Evolutionary conservation across 2,888 invertebrate genomes (phyloP).

Genomic region (Bellardia pandia): DNA sequence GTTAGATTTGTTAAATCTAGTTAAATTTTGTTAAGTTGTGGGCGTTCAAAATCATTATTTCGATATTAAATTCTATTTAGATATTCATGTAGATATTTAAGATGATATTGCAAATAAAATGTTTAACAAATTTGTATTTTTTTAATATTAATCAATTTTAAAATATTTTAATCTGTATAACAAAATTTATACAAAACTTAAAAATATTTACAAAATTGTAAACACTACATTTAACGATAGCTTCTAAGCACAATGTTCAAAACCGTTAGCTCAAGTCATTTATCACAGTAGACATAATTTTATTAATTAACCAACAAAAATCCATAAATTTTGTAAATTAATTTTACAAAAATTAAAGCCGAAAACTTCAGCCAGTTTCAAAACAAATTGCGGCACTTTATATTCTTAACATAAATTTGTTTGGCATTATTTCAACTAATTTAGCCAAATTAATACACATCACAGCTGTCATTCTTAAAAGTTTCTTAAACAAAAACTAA

Average conservation of each 20-base stretch:
- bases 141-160: too few species aligned
- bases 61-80: too few species aligned
- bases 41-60: too few species aligned
- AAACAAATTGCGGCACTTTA: constrained; percentile 6
- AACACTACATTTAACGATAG: too few species aligned
- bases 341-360: constrained; percentile 21
- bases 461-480: constrained; percentile 40
- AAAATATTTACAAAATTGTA: too few species aligned
- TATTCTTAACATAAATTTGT: constrained; percentile 20
- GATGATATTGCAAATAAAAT: too few species aligned
- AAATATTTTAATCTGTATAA: too few species aligned
- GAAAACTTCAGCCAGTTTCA: background rate
- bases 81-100: too few species aligned
- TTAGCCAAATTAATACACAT: constrained; percentile 49
- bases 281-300: background rate
- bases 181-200: too few species aligned
- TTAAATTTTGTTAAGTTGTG: too few species aligned
- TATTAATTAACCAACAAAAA: background rate
- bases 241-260: background rate
- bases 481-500: background rate
- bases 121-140: too few species aligned
- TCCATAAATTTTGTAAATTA: background rate
- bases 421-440: constrained; percentile 45
- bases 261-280: background rate
- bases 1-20: constrained; percentile 3